A percentile compares a stretch with the other conserved stretches of the same genome.
These are phyloP conservation scores for Mimas tiliae DNA, from an alignment of 2,888 invertebrate species.

Conservation along the genomic window DNA sequence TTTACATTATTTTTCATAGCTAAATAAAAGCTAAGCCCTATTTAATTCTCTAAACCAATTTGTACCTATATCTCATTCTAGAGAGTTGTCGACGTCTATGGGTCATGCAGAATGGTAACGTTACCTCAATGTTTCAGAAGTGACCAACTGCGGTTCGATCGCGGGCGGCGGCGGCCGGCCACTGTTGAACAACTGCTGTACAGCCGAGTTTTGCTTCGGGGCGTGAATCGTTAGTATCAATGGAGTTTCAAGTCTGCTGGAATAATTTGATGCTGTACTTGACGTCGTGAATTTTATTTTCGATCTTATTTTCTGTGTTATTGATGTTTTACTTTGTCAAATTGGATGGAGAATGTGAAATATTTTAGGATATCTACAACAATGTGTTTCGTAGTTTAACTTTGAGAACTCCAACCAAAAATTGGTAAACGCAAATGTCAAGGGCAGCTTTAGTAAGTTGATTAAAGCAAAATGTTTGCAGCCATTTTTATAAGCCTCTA, in stretches of 20 bases:
- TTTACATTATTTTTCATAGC: no score
- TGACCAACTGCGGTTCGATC: constrained; percentile 85
- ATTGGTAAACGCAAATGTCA: no score
- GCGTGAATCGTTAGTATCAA: constrained; percentile 66
- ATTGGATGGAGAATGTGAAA: neutral
- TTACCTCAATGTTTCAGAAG: constrained; percentile 89
- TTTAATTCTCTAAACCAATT: no score
- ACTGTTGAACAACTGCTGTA: constrained; percentile 92
- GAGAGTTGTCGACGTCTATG: no score
- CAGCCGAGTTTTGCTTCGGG: constrained; percentile 90
- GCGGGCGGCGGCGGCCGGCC: constrained; percentile 86
- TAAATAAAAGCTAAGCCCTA: no score
- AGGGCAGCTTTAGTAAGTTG: no score
- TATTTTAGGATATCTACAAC: neutral
- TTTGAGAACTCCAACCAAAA: no score
- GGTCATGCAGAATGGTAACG: constrained; percentile 9
- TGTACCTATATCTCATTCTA: neutral
- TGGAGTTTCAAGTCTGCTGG: constrained; percentile 67
- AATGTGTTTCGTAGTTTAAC: no score
- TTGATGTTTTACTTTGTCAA: neutral
- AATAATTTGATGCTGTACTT: constrained; percentile 7
- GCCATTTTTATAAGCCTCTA: no score
- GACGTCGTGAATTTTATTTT: constrained; percentile 3
- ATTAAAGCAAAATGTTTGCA: no score
- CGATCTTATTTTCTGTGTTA: neutral